Base-by-base conservation (phyloP, 2,888 invertebrate species). In the Cryptus armator region DNA sequence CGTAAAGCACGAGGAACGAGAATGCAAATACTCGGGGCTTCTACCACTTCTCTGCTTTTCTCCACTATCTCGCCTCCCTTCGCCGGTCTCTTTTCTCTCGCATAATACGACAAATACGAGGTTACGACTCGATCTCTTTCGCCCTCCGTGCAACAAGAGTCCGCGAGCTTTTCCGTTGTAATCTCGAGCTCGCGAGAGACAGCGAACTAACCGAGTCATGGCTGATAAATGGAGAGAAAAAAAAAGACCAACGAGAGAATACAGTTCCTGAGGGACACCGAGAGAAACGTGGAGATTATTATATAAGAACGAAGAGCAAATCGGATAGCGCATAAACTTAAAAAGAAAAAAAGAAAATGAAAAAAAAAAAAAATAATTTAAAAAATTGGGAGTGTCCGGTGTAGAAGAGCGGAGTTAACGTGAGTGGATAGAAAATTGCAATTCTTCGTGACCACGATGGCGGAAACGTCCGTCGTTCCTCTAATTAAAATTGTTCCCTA, bases 401-500 rank as follows among this genome's bases (percentile, higher is more conserved):
- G 1, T 24, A 16, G 64, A 14, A 14, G n/a, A 24, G 43, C 9
- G 19, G 10, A 5, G 56, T 56, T 56, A 24, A 24, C 56, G 19
- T 24, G 56, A 56, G 56, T 24, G 64, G 43, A 29, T 37, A 59
- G 67, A 67, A 75, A 81, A 81, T 74, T 81, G 68, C 81, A 81
- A 81, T 81, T 75, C 74, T 81, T 59, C 67, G 81, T 74, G 74
- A 59, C 74, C 81, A 75, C 37, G 48, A 43, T 51, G 59, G 74
- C 68, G 74, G 81, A 81, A 74, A 59, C 81, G 67, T 59, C 59
- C 59, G 59, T 59, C 66, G 81, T 56, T 19, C 80, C 56, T 81
- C 81, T 81, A 81, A 81, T 81, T 81, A 81, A 81, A 81, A 81
- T 75, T 74, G 44, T 74, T 75, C 29, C 48, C 37, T 62, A 59